Base-by-base conservation (phyloP, 2,888 invertebrate species). In the Periphyllus acericola region DNA sequence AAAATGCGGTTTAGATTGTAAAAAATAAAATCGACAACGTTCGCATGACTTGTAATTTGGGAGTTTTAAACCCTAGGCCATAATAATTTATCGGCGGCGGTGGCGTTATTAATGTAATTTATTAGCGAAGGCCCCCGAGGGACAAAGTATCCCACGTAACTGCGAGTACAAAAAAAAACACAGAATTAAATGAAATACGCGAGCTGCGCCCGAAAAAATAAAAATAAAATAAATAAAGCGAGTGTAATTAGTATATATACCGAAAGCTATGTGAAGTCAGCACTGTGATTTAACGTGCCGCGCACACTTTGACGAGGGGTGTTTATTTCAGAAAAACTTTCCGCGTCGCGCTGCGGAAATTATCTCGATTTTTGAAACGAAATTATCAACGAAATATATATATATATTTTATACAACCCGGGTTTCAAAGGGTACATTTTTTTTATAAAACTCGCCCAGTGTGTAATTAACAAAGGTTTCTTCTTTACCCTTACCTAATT, bases 391-490 rank as follows among this genome's bases (percentile, higher is more conserved):
- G 25, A 32, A 11, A 36, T n/a, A n/a, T n/a, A 40, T 29, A 34
- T 68, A 83, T 32, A 40, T 21, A 84, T 46, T 29, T 76, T 46
- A 71, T 32, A 72, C 52, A 25, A 52, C 19, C 71, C 46, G 46
- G 21, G 71, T 46, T 71, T 82, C 82, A 82, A 82, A 82, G 82
- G 71, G 46, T 71, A 52, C n/a, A 71, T 25, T 8, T 46, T 68
- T 68, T 71, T 71, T 71, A 68, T 4, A 6, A 34, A 25, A 79
- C 79, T 21, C 36, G 40, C 60, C 1, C 75, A 11, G 83, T 83
- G 68, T 52, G 34, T 85, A 85, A 78, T 85, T 68, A 78, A 85
- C 84, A 85, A 85, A 85, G 84, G 84, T 85, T 85, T 85, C 76
- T 85, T 34, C 76, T 66, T 68, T 80, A 36, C 80, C 40, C 29